These are phyloP conservation scores for Gymnosoma rotundatum DNA, from an alignment of 2,888 invertebrate species.

Conservation along the genomic window DNA sequence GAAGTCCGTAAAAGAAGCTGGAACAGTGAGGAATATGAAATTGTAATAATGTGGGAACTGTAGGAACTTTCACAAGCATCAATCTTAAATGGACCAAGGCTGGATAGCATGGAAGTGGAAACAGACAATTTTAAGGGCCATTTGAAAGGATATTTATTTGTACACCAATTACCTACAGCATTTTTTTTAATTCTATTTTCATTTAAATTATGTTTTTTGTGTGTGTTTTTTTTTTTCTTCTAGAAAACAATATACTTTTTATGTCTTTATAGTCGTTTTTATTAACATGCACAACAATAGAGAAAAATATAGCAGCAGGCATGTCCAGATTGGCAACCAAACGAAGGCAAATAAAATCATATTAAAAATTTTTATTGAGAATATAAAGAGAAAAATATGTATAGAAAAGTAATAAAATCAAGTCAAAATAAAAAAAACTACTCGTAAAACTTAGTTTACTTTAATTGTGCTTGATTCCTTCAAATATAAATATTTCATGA, in stretches of 20 bases:
- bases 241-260: slow-evolving; percentile 26
- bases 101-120: slow-evolving; percentile 36
- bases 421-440: neutral
- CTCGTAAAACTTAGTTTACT: no score
- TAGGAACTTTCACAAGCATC: no score
- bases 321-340: slow-evolving; percentile 17
- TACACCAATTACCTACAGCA: slow-evolving; percentile 72
- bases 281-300: slow-evolving; percentile 60
- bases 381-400: neutral
- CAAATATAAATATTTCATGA: no score
- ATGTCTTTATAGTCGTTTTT: neutral
- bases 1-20: slow-evolving; percentile 2
- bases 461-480: no score
- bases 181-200: slow-evolving; percentile 7
- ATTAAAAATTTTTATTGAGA: no score
- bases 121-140: slow-evolving; percentile 44
- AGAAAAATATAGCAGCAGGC: slow-evolving; percentile 41
- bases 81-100: neutral
- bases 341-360: neutral
- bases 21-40: neutral
- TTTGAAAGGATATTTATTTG: slow-evolving; percentile 52
- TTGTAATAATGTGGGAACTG: neutral
- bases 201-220: neutral
- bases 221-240: slow-evolving; percentile 8
- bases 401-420: neutral